A percentile compares a stretch with the other conserved stretches of the same genome.
These are phyloP conservation scores for Bombus breviceps DNA, from an alignment of 1,140 invertebrate genomes.

Conservation along the genomic window DNA sequence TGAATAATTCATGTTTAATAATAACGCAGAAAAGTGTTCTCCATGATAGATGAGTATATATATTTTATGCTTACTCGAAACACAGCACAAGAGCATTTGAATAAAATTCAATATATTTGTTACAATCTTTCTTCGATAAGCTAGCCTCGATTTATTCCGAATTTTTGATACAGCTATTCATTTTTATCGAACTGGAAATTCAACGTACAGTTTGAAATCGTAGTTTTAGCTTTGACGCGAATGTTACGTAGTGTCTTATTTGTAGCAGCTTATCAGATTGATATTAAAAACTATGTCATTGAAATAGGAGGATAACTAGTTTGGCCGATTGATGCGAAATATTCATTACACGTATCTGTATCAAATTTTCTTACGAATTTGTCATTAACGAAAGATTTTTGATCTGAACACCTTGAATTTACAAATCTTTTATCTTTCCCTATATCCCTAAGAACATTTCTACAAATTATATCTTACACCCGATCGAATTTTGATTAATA, in stretches of 20 bases:
- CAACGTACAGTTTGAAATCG: neutral
- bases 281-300: neutral
- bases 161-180: neutral
- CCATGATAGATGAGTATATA: neutral
- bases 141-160: neutral
- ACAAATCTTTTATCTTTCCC: no score
- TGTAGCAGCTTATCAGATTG: neutral
- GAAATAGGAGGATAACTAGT: neutral
- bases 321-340: neutral
- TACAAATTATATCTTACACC: no score
- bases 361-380: no score
- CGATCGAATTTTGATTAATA: no score
- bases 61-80: neutral
- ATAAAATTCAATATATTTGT: neutral
- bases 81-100: neutral
- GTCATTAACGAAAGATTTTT: no score
- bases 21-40: constrained; percentile 20
- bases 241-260: neutral
- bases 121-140: neutral
- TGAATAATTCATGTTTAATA: constrained; percentile 43
- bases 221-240: neutral
- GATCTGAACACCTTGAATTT: no score
- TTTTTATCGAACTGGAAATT: neutral
- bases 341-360: neutral
- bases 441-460: no score